These are phyloP conservation scores for Drosophila affinis DNA, from an alignment of 2,888 invertebrate genomes.

Conservation along the genomic window DNA sequence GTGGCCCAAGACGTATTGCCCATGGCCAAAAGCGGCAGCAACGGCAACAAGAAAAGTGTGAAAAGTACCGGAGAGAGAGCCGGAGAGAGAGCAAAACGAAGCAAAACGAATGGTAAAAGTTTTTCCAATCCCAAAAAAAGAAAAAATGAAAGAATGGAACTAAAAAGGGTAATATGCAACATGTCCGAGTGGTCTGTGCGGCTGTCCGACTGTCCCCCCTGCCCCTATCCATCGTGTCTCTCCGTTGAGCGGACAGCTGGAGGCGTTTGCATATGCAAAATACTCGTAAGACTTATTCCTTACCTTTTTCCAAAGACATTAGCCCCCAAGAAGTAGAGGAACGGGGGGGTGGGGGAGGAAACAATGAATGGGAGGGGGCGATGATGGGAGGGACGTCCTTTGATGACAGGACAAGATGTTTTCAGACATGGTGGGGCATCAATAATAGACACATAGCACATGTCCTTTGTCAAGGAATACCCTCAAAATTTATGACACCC, in stretches of 20 bases:
- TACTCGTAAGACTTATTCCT: constrained; percentile 52
- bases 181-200: constrained; percentile 73
- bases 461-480: constrained; percentile 64
- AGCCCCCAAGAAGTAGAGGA: constrained; percentile 23
- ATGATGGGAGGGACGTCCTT: constrained; percentile 39
- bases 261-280: constrained; percentile 69
- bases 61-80: constrained; percentile 50
- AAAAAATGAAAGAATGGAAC: constrained; percentile 14
- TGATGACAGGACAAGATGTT: constrained; percentile 54
- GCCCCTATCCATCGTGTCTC: neutral
- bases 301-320: constrained; percentile 71
- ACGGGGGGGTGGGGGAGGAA: constrained; percentile 58
- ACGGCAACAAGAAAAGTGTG: constrained; percentile 56
- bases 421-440: constrained; percentile 51
- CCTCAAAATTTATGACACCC: constrained; percentile 63
- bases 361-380: neutral
- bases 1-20: constrained; percentile 77
- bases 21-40: constrained; percentile 51
- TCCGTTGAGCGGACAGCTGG: constrained; percentile 32
- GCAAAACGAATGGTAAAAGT: constrained; percentile 46
- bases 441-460: constrained; percentile 65
- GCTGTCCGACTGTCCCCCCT: constrained; percentile 18
- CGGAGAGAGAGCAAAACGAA: constrained; percentile 5
- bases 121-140: constrained; percentile 22
- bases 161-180: constrained; percentile 69